Evolutionary conservation across 2,797 vertebrate genomes (phyloP), one percentile per base, ranked within the genome.

Genomic region (Melanotaenia parkinsoni): DNA sequence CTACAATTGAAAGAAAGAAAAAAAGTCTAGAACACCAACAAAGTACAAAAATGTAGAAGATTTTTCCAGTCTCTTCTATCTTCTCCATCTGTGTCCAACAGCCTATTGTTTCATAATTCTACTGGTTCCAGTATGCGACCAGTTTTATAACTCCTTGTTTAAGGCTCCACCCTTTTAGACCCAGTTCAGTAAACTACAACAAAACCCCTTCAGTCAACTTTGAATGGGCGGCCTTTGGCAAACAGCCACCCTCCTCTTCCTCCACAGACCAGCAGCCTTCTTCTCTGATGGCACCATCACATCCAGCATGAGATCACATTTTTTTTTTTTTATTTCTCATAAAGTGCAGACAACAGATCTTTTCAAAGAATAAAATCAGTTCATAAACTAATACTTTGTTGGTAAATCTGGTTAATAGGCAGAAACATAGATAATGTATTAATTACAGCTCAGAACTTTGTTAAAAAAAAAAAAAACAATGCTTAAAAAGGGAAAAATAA

Each of bases 111-210:
- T 57, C 6, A 57, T 18, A 57, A 56, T 56, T 20, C 54, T 14
- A 45, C 45, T 32, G 7, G 20, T 51, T 61, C 6, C 58, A 53
- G 5, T 28, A n/a, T 16, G 32, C 53, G 38, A 64, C 54, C 69
- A 26, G 61, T 58, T 63, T 72, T 47, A 47, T 59, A 20, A 45
- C 37, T 58, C 22, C 35, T 24, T 37, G 47, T 38, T 33, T 16
- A 13, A 63, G 7, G 54, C 40, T 37, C 54, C 24, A 20, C 70
- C 62, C 54, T 35, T 24, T 64, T 22, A 47, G n/a, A n/a, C 22
- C 45, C 68, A 56, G 47, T 54, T 63, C 70, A 63, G 54, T 64
- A 72, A 50, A 58, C 30, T n/a, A 32, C 40, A 58, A 64, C 60
- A 64, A 72, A 72, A 58, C 38, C 24, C 9, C n/a, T 58, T 47